A percentile compares a stretch with the other conserved stretches of the same genome.
These are phyloP conservation scores for Dicrurus megarhynchus DNA, from an alignment of 2,113 vertebrate species.

Conservation along the genomic window DNA sequence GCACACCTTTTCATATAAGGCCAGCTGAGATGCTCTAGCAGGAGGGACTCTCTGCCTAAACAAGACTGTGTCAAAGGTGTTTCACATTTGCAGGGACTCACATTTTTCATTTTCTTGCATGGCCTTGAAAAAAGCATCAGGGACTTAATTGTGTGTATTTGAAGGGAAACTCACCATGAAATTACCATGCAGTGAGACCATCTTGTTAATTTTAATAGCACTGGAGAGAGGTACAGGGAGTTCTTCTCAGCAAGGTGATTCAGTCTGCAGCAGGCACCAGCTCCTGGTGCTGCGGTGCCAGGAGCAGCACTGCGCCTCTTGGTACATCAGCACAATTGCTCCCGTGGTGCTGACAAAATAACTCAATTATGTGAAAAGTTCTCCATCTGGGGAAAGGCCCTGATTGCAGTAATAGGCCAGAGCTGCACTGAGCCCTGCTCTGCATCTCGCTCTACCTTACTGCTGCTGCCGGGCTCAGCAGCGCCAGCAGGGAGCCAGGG, in stretches of 20 bases:
- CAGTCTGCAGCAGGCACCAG: background rate
- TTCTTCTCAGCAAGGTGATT: background rate
- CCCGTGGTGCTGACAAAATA: background rate
- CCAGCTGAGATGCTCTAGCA: background rate
- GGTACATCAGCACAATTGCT: background rate
- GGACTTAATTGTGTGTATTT: background rate
- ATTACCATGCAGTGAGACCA: background rate
- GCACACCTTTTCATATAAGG: background rate
- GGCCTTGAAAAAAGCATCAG: background rate
- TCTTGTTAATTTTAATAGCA: background rate
- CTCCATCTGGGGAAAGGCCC: background rate
- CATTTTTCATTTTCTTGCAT: background rate
- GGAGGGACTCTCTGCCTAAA: background rate
- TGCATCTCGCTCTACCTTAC: background rate
- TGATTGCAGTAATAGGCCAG: background rate
- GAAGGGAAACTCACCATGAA: background rate
- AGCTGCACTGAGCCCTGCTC: background rate
- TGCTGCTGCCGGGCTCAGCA: background rate
- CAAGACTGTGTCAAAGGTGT: background rate
- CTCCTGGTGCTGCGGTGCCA: background rate
- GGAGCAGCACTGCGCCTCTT: background rate
- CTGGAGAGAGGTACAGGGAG: fast-evolving
- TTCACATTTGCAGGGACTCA: background rate
- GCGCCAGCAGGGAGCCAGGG: background rate
- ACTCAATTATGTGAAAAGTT: background rate